A percentile compares a stretch with the other conserved stretches of the same genome.
Evolutionary conservation across 2,888 invertebrate genomes (phyloP).

Genomic region (Hedya salicella): DNA sequence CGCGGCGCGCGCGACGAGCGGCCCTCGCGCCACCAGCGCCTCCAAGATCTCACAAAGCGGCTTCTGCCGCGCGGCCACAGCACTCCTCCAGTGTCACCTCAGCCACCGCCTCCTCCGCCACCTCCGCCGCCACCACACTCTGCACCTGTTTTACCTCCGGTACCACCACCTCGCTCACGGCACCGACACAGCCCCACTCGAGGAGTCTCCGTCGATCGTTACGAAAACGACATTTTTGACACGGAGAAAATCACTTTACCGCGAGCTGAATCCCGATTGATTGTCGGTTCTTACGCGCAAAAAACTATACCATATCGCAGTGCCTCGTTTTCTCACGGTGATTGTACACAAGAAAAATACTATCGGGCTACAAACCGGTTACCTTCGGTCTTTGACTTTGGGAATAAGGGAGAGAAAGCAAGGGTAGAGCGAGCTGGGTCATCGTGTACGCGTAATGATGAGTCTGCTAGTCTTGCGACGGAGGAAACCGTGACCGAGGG

Average conservation of each 20-base stretch:
- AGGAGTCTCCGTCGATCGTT: constrained; percentile 78
- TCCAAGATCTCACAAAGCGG: constrained; percentile 92
- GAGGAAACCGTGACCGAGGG: constrained; percentile 74
- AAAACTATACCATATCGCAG: constrained; percentile 91
- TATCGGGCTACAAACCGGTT: constrained; percentile 69
- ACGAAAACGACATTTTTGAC: constrained; percentile 69
- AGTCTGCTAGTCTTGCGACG: constrained; percentile 64
- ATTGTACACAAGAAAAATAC: constrained; percentile 87
- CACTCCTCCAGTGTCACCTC: constrained; percentile 54
- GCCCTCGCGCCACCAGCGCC: constrained; percentile 87
- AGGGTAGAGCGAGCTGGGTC: constrained; percentile 55
- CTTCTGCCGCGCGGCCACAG: constrained; percentile 85
- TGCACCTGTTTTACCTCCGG: constrained; percentile 84
- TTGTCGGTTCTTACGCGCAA: constrained; percentile 86
- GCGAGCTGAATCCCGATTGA: constrained; percentile 85
- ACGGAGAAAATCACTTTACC: constrained; percentile 80
- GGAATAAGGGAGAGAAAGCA: constrained; percentile 62
- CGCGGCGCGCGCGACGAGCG: constrained; percentile 81
- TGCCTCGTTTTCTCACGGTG: constrained; percentile 95
- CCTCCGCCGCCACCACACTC: constrained; percentile 76
- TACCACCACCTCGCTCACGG: constrained; percentile 82
- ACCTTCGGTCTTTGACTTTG: constrained; percentile 77
- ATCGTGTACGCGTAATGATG: constrained; percentile 65
- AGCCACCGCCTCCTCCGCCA: constrained; percentile 69
- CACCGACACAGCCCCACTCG: constrained; percentile 82